Base-by-base conservation (phyloP, 1,140 invertebrate genomes). In the Lineus longissimus region DNA sequence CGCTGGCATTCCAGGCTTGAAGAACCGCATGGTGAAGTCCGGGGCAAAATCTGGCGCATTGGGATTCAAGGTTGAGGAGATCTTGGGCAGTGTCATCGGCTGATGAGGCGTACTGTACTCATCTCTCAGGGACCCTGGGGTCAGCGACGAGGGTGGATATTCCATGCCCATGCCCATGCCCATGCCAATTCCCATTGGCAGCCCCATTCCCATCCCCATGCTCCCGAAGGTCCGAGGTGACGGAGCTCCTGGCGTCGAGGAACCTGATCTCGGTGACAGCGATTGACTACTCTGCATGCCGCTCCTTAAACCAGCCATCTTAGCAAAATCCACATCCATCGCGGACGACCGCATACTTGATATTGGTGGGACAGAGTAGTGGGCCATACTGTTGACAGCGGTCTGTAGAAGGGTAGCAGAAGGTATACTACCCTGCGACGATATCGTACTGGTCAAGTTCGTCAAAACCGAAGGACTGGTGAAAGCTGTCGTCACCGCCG, bases 21-120 rank as follows among this genome's bases (percentile, higher is more conserved):
- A 51, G 25, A 23, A 23, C n/a, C 19, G n/a, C 47, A 51, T 51
- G 47, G n/a, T 7, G 19, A 51, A 23, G n/a, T 27, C 19, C 6
- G 68, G 67, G 55, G 86, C 86, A 75, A 94, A 94, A 80, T 93
- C 91, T 1, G 91, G 91, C 22, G 92, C 92, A 72, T 92, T 88
- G 0, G 92, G 92, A 83, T 94, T 94, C 56, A 94, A 84, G 56
- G 91, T 85, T 36, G 91, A 93, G 63, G 83, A 80, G 30, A 84
- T 80, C 56, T 80, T 76, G 7, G 79, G 79, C 55, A 81, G 68
- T 17, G 77, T 82, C 77, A 81, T 77, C 25, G 79, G 78, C 59
- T 79, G 73, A 55, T 75, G 56, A 76, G 85, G 59, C 74, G 85
- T 72, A 64, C 78, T 68, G 69, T 80, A 77, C 65, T 79, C 76